Evolutionary conservation across 2,888 invertebrate genomes (phyloP).

Genomic region (Incurvaria masculella): DNA sequence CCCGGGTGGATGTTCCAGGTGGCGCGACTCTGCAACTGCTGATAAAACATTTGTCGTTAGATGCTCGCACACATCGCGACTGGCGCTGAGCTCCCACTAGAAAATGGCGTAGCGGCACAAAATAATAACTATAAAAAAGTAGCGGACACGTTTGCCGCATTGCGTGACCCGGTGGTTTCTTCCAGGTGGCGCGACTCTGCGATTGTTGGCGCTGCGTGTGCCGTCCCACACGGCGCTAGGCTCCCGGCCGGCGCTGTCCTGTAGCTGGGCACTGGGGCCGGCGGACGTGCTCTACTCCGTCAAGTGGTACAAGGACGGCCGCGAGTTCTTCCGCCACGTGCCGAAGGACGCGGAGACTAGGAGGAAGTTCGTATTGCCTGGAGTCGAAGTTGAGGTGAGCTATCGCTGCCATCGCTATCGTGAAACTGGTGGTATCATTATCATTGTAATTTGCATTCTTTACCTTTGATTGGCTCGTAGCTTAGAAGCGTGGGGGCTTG

Average conservation of each 20-base stretch:
- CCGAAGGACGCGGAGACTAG: conserved; percentile 79
- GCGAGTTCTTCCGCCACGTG: conserved; percentile 85
- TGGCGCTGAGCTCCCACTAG: too few species aligned
- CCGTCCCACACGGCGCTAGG: conserved; percentile 79
- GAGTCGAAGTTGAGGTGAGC: conserved; percentile 84
- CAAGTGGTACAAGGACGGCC: conserved; percentile 90
- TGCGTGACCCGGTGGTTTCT: conserved; percentile 13
- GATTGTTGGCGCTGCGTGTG: conserved; percentile 74
- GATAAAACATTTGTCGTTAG: too few species aligned
- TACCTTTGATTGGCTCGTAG: too few species aligned
- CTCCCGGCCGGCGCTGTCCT: conserved; percentile 72
- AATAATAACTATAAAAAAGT: too few species aligned
- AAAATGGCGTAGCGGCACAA: too few species aligned
- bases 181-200: conserved; percentile 49
- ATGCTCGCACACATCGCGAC: too few species aligned
- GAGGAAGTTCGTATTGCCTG: conserved; percentile 74
- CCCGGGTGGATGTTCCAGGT: too few species aligned
- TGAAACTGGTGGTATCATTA: too few species aligned
- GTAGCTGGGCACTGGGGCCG: conserved; percentile 76
- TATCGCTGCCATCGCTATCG: too few species aligned
- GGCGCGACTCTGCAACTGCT: too few species aligned
- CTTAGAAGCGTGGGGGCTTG: too few species aligned
- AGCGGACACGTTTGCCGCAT: conserved; percentile 11
- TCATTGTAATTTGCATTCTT: too few species aligned
- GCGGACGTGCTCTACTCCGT: conserved; percentile 82